These are phyloP conservation scores for Campoplex capitator DNA, from an alignment of 2,888 invertebrate genomes.

Conservation along the genomic window DNA sequence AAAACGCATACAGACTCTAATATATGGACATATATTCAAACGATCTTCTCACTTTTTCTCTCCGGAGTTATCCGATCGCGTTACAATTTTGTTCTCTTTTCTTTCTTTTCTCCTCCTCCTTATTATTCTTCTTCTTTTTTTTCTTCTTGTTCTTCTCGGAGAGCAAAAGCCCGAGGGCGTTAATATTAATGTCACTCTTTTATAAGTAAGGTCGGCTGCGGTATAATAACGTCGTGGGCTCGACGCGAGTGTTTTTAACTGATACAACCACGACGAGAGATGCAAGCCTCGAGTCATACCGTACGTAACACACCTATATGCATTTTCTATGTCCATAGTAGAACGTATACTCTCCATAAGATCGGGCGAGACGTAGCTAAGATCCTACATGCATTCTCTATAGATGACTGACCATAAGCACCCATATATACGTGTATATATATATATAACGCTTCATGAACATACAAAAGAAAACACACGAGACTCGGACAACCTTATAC, in stretches of 20 bases:
- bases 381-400: constrained; percentile 25
- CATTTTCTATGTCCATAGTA: neutral
- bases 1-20: neutral
- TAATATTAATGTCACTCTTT: constrained; percentile 80
- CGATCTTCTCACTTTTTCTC: neutral
- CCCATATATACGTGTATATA: neutral
- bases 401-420: constrained; percentile 49
- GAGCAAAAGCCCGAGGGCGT: constrained; percentile 71
- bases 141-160: neutral
- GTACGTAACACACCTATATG: neutral
- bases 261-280: constrained; percentile 43
- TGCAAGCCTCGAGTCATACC: constrained; percentile 68
- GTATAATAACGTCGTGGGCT: constrained; percentile 80
- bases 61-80: constrained; percentile 57
- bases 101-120: neutral
- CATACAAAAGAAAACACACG: constrained; percentile 43
- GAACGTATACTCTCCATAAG: constrained; percentile 15
- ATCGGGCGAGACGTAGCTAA: constrained; percentile 35
- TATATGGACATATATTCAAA: neutral
- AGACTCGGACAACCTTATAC: constrained; percentile 43
- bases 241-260: constrained; percentile 63
- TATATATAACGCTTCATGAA: neutral
- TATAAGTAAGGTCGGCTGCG: constrained; percentile 69
- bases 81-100: constrained; percentile 26
- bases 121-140: neutral